Evolutionary conservation across 1,140 invertebrate genomes (phyloP), one percentile per base, ranked within the genome.

Genomic region (Harpegnathos saltator): DNA sequence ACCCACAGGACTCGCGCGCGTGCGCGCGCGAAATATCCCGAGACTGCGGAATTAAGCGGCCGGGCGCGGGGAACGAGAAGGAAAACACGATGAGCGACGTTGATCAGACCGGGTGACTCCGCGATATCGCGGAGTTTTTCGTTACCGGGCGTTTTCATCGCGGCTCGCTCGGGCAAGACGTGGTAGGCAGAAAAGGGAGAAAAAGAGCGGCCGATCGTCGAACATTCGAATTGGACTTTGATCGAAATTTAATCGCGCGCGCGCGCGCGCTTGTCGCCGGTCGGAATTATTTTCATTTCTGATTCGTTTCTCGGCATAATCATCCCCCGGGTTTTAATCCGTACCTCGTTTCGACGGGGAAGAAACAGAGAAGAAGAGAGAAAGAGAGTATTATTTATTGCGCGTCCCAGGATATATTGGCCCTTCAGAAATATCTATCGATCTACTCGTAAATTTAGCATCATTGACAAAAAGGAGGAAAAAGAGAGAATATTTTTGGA

Each of bases 11-110:
- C 44, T n/a, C n/a, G n/a, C 63, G n/a, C n/a, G n/a, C n/a, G n/a
- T n/a, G n/a, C n/a, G n/a, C n/a, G n/a, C 63, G 63, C 29, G 75
- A 69, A 56, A 69, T 69, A 69, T 33, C 56, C 62, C 3, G 38
- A 68, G 74, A 44, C 75, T 69, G 54, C 65, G 33, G 38, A 69
- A 80, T 80, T 66, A 66, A 66, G 74, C 73, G 33, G 19, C 38
- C 58, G 44, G 48, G 58, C 24, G 17, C 58, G 38, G 4, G 0
- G 38, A 44, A 63, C 50, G 33, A 15, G 15, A 56, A 56, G 12
- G 58, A 19, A 38, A 61, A 44, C 33, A 63, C 24, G 48, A 59
- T 15, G 65, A 58, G 52, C 54, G 52, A 77, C 33, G 50, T 77
- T 54, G 19, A 80, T 80, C 33, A 48, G 69, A 44, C 14, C 26